Evolutionary conservation across 2,888 invertebrate genomes (phyloP), one percentile per base, ranked within the genome.

Genomic region (Lithophane ornitopus): DNA sequence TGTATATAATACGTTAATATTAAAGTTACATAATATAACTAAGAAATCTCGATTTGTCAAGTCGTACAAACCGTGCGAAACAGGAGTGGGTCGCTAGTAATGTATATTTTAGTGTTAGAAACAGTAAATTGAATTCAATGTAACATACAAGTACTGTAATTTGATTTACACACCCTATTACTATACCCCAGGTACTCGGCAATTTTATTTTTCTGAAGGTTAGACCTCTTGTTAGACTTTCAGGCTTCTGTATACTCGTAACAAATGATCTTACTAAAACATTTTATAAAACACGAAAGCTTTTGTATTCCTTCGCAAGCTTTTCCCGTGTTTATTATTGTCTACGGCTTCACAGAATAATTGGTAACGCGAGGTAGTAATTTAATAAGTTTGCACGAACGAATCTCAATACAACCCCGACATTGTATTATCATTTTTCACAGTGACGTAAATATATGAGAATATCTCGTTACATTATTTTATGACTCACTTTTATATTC

Each of bases 401-500:
- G 76, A 78, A 74, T 78, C 74, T 78, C 76, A 74, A 80, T 75
- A 80, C 67, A 66, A 26, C 8, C 3, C 56, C 54, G 56, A 71
- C 74, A 67, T 68, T 22, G 71, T 70, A 70, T 76, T 82, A 82
- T 79, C 63, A 81, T 81, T 82, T 81, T 78, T 81, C 74, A 84
- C 74, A 65, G 69, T 79, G 78, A 78, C 58, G 63, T 22, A 79
- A 82, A 85, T 76, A 67, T 85, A 86, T 81, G 76, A 71, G 76
- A 81, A 78, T 76, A 84, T 85, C 72, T 76, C 63, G 73, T 81
- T 72, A 78, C 80, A 87, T 85, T 83, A 86, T 88, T 90, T 86
- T 86, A 88, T 71, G 85, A 81, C 76, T 70, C 72, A 66, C 82
- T 86, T 88, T 87, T 87, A 87, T 86, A 86, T 89, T 86, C 84